phyloP scores from a whole-genome alignment of 2,797 vertebrate genomes.

The Anisognathus igniventris region DNA sequence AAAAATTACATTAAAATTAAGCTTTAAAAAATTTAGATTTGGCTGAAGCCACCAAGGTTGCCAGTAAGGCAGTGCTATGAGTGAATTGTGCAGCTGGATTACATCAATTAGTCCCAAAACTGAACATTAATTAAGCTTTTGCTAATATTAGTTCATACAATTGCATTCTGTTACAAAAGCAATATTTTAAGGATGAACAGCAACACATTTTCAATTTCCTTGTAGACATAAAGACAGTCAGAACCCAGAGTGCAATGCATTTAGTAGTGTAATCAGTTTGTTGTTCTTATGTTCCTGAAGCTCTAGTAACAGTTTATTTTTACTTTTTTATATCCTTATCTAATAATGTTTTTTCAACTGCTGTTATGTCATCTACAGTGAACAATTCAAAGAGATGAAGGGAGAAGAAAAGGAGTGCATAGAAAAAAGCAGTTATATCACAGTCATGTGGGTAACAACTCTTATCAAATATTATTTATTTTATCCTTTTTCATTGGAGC shows the following conservation, averaged over 20 bases:
- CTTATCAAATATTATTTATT: neutral
- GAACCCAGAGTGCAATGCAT: neutral
- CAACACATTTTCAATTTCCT: constrained; percentile 1
- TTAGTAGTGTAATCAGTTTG: neutral
- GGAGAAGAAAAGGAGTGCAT: neutral
- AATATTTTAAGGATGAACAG: constrained; percentile 10
- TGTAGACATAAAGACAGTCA: neutral
- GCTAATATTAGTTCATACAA: constrained; percentile 6
- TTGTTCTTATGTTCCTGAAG: constrained; percentile 10
- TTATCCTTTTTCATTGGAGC: neutral
- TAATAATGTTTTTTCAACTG: neutral
- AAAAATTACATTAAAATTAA: neutral
- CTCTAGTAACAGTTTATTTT: neutral
- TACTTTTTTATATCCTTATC: neutral
- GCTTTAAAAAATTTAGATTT: neutral
- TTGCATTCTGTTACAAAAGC: constrained; percentile 22
- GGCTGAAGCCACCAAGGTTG: neutral
- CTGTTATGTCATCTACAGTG: neutral
- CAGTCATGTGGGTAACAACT: neutral
- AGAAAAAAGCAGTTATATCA: neutral
- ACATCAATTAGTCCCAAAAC: constrained; percentile 3
- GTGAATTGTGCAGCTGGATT: constrained; percentile 7
- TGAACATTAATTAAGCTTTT: neutral
- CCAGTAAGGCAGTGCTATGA: neutral
- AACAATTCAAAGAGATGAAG: neutral